Base-by-base conservation (phyloP, 1,140 invertebrate genomes). In the Drosophila nikananu region DNA sequence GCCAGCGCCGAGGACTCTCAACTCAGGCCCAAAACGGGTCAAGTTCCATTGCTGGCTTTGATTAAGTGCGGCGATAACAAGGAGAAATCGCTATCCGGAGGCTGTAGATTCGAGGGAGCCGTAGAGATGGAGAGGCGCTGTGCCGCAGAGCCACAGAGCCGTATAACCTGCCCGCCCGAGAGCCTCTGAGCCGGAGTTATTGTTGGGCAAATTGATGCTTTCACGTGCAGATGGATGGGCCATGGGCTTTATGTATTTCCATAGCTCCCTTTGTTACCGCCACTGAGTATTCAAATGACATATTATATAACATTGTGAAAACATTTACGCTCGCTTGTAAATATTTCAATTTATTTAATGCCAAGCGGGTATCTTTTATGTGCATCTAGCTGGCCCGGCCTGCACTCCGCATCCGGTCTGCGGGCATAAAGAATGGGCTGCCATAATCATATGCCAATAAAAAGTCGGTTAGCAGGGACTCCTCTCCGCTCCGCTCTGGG, bases 381-480 rank as follows among this genome's bases (percentile, higher is more conserved):
- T 89, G 84, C 77, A 84, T 80, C 74, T 77, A 72, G 65, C 44
- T 57, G 41, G 54, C 70, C 66, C 76, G 46, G 46, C 48, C 48
- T 49, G 83, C 83, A 82, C 79, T 82, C 58, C 64, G 60, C 46
- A 44, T 19, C 35, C 7, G 17, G 25, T 51, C 42, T 44, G 42
- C 23, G 42, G 48, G 48, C 81, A 86, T 86, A 90, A 90, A 90
- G 77, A 90, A 90, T 90, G 81, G 78, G 44, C 70, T 52, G 54
- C 86, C 86, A 90, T 90, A 90, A 90, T 82, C 86, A 90, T 91
- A 90, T 90, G 79, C 81, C 86, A 90, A 90, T 90, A 90, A 90
- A 89, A 90, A 87, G 84, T 74, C 86, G 86, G 86, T 90, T 90
- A 86, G 79, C 86, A 73, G 70, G 44, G 52, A 42, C 68, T 73